These are phyloP conservation scores for Oostethus manadensis DNA, from an alignment of 2,113 vertebrate genomes.

Conservation along the genomic window DNA sequence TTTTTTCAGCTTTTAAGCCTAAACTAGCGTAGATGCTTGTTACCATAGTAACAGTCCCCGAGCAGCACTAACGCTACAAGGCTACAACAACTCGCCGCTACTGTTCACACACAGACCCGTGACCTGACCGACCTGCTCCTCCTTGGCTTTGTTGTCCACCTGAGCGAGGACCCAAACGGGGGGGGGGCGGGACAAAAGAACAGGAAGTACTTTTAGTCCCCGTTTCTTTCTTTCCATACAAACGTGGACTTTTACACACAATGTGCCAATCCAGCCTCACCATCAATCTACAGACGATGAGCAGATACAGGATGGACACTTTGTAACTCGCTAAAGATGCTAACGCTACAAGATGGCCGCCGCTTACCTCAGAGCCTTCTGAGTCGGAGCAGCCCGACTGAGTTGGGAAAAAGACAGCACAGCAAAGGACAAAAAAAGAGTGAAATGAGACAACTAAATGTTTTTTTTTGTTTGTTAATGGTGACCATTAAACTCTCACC, in stretches of 20 bases:
- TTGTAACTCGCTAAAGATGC: not conserved
- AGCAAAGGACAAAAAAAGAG: slow-evolving; percentile 7
- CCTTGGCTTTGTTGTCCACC: slow-evolving; percentile 70
- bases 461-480: not conserved
- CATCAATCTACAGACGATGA: too few species aligned
- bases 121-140: slow-evolving; percentile 63
- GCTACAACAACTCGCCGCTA: too few species aligned
- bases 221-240: too few species aligned
- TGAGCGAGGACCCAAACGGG: slow-evolving; percentile 13
- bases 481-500: slow-evolving; percentile 36
- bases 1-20: too few species aligned
- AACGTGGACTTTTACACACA: too few species aligned
- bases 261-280: too few species aligned
- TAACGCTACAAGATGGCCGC: not conserved
- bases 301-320: too few species aligned
- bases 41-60: too few species aligned
- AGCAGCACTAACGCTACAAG: too few species aligned
- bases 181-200: not conserved
- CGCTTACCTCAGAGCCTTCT: slow-evolving; percentile 68
- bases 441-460: not conserved
- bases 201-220: not conserved
- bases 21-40: too few species aligned
- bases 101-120: not conserved
- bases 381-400: slow-evolving; percentile 70
- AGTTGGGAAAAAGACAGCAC: not conserved